Conservation (phyloP, 2,888 invertebrate species). For the Metalampra italica region DNA sequence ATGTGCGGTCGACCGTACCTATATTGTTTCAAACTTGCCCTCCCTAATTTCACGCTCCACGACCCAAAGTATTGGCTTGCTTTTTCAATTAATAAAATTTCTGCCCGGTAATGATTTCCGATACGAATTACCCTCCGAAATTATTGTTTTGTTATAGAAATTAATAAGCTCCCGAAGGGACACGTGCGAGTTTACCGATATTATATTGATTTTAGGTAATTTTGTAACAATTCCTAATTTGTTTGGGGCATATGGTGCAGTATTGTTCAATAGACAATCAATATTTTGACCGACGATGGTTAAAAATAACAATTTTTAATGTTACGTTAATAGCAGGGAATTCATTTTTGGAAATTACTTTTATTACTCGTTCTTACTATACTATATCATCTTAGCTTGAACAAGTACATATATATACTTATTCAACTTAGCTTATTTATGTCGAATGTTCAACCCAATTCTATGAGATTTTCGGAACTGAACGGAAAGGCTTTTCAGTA, state of each 20-base stretch:
- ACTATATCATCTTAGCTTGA: too few species aligned
- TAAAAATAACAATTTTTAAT: not conserved
- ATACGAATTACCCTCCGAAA: constrained; percentile 18
- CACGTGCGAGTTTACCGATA: not conserved
- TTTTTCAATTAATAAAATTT: constrained; percentile 44
- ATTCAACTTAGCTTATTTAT: too few species aligned
- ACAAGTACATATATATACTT: too few species aligned
- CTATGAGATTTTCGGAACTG: too few species aligned
- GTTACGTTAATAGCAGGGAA: too few species aligned
- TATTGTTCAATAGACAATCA: not conserved
- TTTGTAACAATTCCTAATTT: not conserved
- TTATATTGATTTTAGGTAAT: not conserved
- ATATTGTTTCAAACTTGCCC: not conserved
- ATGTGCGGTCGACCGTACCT: too few species aligned
- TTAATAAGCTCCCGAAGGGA: constrained; percentile 1
- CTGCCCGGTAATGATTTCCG: constrained; percentile 41
- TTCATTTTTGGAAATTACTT: too few species aligned
- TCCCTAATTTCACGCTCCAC: constrained; percentile 34
- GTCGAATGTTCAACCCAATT: too few species aligned
- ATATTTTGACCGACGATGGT: not conserved
- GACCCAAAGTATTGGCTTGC: constrained; percentile 27
- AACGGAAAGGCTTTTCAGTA: too few species aligned
- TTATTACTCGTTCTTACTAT: too few species aligned
- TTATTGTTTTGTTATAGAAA: constrained; percentile 7
- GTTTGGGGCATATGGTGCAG: not conserved